Conservation (phyloP, 2,113 vertebrate species). For the Oreochromis niloticus region DNA sequence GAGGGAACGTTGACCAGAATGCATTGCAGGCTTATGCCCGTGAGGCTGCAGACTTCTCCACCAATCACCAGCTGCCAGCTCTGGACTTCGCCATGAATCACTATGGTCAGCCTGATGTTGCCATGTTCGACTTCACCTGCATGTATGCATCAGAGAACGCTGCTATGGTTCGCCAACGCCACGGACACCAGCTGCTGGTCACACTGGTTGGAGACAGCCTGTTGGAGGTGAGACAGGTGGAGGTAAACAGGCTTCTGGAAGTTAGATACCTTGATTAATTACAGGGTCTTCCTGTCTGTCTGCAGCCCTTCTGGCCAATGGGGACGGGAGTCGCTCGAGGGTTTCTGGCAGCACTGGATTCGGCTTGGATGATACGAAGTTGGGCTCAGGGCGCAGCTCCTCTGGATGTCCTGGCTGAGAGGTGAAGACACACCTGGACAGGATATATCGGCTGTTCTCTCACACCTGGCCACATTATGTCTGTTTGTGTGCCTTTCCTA, state of each 20-base stretch:
- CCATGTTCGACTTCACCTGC: constrained; percentile 98
- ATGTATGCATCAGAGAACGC: constrained; percentile 95
- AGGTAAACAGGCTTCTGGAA: background rate
- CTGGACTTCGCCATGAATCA: constrained; percentile 96
- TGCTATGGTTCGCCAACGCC: constrained; percentile 81
- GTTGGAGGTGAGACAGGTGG: constrained; percentile 68
- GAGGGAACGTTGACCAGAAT: constrained; percentile 88
- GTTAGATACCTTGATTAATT: background rate
- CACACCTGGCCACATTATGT: background rate
- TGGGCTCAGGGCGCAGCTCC: constrained; percentile 83
- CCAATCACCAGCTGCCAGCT: constrained; percentile 84
- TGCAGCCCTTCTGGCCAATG: constrained; percentile 97
- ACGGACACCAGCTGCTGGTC: constrained; percentile 83
- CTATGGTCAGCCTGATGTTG: constrained; percentile 92
- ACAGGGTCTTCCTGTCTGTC: background rate
- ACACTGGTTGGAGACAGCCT: constrained; percentile 94
- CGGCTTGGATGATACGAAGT: constrained; percentile 92
- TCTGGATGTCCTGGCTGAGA: constrained; percentile 87
- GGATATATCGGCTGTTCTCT: background rate
- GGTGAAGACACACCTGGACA: constrained; percentile 55
- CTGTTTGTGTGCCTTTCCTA: background rate
- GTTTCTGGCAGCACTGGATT: constrained; percentile 92
- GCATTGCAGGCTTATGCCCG: constrained; percentile 86
- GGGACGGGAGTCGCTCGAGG: constrained; percentile 95
- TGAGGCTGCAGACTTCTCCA: constrained; percentile 90